These are phyloP conservation scores for Ophraella communa DNA, from an alignment of 2,888 invertebrate genomes.

Conservation along the genomic window DNA sequence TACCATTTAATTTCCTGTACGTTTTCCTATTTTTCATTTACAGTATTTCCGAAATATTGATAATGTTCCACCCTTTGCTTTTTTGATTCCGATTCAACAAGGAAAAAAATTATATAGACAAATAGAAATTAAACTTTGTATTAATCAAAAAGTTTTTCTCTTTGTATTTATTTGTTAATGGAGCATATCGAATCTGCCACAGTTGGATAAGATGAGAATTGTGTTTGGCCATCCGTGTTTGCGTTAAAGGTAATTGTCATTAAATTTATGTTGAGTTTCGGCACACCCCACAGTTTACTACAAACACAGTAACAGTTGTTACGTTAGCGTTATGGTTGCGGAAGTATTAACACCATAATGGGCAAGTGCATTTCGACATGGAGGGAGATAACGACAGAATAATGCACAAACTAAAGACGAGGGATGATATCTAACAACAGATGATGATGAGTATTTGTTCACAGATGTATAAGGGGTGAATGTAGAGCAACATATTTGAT, in stretches of 20 bases:
- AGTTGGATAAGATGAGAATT: neutral
- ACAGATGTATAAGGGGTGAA: neutral
- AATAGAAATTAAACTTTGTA: no score
- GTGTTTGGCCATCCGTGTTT: neutral
- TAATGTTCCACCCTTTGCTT: no score
- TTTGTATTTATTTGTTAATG: no score
- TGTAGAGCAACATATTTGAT: neutral
- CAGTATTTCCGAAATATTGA: no score
- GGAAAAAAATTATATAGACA: no score
- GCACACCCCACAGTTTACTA: slow-evolving; percentile 8
- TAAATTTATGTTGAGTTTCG: slow-evolving; percentile 1
- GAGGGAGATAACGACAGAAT: slow-evolving; percentile 10
- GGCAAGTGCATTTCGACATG: slow-evolving; percentile 3
- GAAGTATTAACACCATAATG: slow-evolving; percentile 6
- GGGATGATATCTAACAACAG: slow-evolving; percentile 2
- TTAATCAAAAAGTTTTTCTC: no score
- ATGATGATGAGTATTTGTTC: neutral
- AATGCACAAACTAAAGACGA: slow-evolving; percentile 5
- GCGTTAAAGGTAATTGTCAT: slow-evolving; percentile 8
- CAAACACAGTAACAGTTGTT: slow-evolving; percentile 7
- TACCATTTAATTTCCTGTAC: no score
- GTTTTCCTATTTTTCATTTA: no score
- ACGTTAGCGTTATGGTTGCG: neutral
- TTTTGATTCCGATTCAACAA: no score
- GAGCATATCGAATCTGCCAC: no score